Conservation (phyloP, 2,113 vertebrate genomes). For the Scomber colias region DNA sequence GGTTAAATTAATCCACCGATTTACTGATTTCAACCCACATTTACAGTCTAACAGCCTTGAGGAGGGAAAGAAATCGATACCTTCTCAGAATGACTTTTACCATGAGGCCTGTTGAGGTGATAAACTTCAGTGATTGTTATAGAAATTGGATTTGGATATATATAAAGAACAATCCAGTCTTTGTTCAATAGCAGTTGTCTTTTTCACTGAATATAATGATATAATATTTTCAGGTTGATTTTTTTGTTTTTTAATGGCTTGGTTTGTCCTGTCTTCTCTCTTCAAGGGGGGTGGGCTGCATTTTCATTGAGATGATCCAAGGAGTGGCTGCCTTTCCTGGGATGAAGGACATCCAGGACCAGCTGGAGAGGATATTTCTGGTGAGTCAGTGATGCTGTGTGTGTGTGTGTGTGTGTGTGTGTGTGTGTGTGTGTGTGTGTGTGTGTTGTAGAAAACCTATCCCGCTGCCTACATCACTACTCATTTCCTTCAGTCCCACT, state of each 20-base stretch:
- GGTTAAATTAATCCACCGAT: not conserved
- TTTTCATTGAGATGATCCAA: constrained; percentile 99
- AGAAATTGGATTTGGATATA: not conserved
- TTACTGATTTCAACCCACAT: constrained; percentile 9
- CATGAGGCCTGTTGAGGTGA: too few relatives aligned
- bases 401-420: not conserved
- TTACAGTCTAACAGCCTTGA: not conserved
- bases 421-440: not conserved
- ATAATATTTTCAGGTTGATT: too few relatives aligned
- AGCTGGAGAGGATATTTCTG: constrained; percentile 98
- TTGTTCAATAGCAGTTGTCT: not conserved
- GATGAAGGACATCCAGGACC: constrained; percentile 99
- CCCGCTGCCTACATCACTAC: not conserved
- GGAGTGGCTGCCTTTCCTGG: constrained; percentile 97
- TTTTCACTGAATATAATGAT: not conserved
- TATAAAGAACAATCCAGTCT: not conserved
- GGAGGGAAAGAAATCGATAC: not conserved
- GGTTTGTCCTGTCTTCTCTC: constrained; percentile 22
- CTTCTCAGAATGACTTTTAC: constrained; percentile 12
- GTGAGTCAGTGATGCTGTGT: constrained; percentile 83
- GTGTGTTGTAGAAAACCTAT: not conserved
- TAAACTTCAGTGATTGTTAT: too few relatives aligned
- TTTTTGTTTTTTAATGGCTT: not conserved
- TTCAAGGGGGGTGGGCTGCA: constrained; percentile 96
- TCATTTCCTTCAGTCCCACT: not conserved